A percentile compares a stretch with the other conserved stretches of the same genome.
phyloP scores from a whole-genome alignment of 2,888 invertebrate species.

The Drosophila meridiana region DNA sequence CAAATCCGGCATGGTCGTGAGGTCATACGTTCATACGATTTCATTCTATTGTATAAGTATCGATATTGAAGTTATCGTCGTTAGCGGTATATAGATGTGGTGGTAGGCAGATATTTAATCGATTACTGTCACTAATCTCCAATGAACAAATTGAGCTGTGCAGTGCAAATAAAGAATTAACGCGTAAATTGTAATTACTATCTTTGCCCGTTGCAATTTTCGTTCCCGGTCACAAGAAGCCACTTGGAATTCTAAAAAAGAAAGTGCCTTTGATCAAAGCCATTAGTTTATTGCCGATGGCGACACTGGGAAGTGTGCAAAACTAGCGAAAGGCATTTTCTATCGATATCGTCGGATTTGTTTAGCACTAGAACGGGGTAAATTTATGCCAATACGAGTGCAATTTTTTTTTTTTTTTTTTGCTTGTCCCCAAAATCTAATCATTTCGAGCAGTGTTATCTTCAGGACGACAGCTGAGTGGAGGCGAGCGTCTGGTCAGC shows the following conservation, averaged over 20 bases:
- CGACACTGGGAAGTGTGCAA: slow-evolving; percentile 46
- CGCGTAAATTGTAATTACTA: slow-evolving; percentile 39
- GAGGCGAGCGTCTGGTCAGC: slow-evolving; percentile 11
- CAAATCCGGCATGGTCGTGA: slow-evolving; percentile 29
- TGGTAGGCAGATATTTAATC: slow-evolving; percentile 32
- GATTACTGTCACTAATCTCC: slow-evolving; percentile 28
- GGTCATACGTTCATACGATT: background rate
- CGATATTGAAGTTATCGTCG: slow-evolving; percentile 19
- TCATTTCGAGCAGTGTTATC: slow-evolving; percentile 14
- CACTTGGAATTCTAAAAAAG: slow-evolving; percentile 20
- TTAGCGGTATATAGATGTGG: slow-evolving; percentile 17
- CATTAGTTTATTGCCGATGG: slow-evolving; percentile 35
- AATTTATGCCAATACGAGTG: slow-evolving; percentile 35
- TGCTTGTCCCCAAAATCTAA: slow-evolving; percentile 23
- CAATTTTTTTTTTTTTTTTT: slow-evolving; percentile 19
- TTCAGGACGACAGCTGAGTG: slow-evolving; percentile 14
- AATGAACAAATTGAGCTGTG: slow-evolving; percentile 37
- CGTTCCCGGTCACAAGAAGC: slow-evolving; percentile 16
- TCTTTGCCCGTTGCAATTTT: slow-evolving; percentile 13
- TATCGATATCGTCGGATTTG: slow-evolving; percentile 56
- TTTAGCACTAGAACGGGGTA: slow-evolving; percentile 45
- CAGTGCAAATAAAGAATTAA: slow-evolving; percentile 53
- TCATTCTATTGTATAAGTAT: slow-evolving; percentile 2
- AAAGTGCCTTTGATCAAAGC: slow-evolving; percentile 40
- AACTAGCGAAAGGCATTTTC: slow-evolving; percentile 45